A percentile compares a stretch with the other conserved stretches of the same genome.
Evolutionary conservation across 2,888 invertebrate species (phyloP).

Genomic region (Drosophila anomalipes): DNA sequence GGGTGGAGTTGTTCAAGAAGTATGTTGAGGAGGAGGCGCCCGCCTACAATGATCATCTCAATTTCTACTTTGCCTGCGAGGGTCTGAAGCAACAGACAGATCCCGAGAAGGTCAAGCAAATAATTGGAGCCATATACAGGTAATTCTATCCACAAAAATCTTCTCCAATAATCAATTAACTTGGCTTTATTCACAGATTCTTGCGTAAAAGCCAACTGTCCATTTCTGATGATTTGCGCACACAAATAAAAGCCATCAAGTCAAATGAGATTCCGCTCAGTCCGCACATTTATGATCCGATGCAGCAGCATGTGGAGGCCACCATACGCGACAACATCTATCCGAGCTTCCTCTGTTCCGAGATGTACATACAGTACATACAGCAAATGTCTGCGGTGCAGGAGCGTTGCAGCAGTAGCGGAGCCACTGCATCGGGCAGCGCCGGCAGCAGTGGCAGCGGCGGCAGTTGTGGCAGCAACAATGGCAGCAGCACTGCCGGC

Average conservation of each 20-base stretch:
- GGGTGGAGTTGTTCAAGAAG: conserved; percentile 93
- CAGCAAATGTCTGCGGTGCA: conserved; percentile 87
- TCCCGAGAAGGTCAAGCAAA: conserved; percentile 89
- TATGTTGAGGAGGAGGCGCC: conserved; percentile 93
- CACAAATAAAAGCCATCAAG: conserved; percentile 91
- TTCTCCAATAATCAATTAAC: background rate
- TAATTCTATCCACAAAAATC: conserved; percentile 81
- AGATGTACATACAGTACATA: conserved; percentile 94
- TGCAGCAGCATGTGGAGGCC: conserved; percentile 92
- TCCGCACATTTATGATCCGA: conserved; percentile 93
- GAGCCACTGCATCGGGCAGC: conserved; percentile 74
- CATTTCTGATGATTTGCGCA: conserved; percentile 92
- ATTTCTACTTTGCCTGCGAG: conserved; percentile 98
- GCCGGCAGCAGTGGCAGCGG: conserved; percentile 74
- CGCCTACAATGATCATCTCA: conserved; percentile 91
- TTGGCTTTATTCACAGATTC: conserved; percentile 86
- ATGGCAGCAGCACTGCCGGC: conserved; percentile 61
- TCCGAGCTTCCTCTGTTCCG: conserved; percentile 96
- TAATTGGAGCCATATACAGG: conserved; percentile 94
- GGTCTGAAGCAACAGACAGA: conserved; percentile 92
- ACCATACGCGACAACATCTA: conserved; percentile 95
- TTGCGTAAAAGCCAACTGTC: conserved; percentile 93
- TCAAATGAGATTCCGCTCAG: conserved; percentile 90
- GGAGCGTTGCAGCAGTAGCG: conserved; percentile 85
- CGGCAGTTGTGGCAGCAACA: conserved; percentile 76